Conservation (phyloP, 2,113 vertebrate species). For the Takifugu flavidus region DNA sequence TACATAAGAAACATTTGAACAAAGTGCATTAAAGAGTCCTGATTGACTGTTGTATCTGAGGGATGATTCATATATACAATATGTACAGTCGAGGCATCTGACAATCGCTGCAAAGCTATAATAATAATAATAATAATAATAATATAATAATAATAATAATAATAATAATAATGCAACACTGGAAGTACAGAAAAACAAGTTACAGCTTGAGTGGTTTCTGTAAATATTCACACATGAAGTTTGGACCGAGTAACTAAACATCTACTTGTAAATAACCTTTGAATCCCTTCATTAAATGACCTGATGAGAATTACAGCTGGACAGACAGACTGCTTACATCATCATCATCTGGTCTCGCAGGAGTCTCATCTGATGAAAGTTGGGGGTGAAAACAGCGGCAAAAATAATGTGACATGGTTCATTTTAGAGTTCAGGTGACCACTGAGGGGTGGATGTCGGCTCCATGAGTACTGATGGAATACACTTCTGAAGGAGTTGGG, state of each 20-base stretch:
- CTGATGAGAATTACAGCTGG: not conserved
- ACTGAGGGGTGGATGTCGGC: not conserved
- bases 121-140: slow-evolving; percentile 25
- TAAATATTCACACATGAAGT: no score
- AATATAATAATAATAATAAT: not conserved
- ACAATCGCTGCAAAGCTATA: slow-evolving; percentile 58
- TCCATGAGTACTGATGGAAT: slow-evolving; percentile 60
- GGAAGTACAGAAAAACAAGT: slow-evolving; percentile 56
- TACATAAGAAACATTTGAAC: slow-evolving; percentile 85
- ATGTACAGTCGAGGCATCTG: slow-evolving; percentile 82
- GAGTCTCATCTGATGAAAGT: not conserved
- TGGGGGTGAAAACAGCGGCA: not conserved
- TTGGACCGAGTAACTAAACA: not conserved
- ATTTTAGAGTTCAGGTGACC: slow-evolving; percentile 43
- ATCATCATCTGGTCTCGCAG: no score
- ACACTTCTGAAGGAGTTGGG: slow-evolving; percentile 82
- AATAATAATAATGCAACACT: not conserved
- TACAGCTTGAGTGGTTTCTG: no score
- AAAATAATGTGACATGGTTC: slow-evolving; percentile 19
- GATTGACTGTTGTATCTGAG: slow-evolving; percentile 73
- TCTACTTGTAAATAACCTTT: not conserved
- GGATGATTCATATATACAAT: slow-evolving; percentile 77
- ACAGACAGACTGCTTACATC: no score
- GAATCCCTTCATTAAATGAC: slow-evolving; percentile 1
- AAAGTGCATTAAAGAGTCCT: slow-evolving; percentile 96